These are phyloP conservation scores for Monopterus albus DNA, from an alignment of 2,113 vertebrate genomes.

Conservation along the genomic window DNA sequence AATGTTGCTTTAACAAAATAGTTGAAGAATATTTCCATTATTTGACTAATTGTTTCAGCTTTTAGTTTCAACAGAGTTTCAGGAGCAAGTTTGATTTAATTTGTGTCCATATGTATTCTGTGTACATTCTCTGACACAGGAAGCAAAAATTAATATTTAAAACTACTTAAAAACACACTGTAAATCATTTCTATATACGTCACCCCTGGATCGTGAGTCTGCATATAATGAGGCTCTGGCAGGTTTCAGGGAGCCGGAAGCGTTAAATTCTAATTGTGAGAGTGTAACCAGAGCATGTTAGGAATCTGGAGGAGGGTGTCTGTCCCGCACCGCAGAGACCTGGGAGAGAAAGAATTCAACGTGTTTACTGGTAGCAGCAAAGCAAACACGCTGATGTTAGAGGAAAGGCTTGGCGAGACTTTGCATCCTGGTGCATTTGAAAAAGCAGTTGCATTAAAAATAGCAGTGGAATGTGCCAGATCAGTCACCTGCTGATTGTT, in stretches of 20 bases:
- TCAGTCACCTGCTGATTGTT: conserved; percentile 25
- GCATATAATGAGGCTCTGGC: not conserved
- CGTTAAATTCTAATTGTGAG: conserved; percentile 10
- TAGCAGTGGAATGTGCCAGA: conserved; percentile 9
- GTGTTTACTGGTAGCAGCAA: conserved; percentile 18
- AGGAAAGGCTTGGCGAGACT: conserved; percentile 17
- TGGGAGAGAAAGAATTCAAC: conserved; percentile 10
- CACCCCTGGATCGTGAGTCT: not conserved
- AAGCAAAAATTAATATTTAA: no score
- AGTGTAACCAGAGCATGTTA: conserved; percentile 23
- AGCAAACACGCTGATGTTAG: not conserved
- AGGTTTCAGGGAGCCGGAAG: conserved; percentile 13
- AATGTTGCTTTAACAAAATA: no score
- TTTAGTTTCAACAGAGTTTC: no score
- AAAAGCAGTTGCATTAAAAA: conserved; percentile 45
- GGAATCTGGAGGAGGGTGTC: conserved; percentile 48
- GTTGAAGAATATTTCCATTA: no score
- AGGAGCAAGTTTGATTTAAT: no score
- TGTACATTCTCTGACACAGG: no score
- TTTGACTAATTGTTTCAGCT: no score
- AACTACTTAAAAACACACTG: no score
- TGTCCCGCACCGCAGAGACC: not conserved
- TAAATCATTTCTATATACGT: not conserved
- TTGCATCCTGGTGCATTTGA: conserved; percentile 13
- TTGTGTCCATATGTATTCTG: no score